Evolutionary conservation across 2,797 vertebrate species (phyloP), one percentile per base, ranked within the genome.

Genomic region (Pseudochirops cupreus): DNA sequence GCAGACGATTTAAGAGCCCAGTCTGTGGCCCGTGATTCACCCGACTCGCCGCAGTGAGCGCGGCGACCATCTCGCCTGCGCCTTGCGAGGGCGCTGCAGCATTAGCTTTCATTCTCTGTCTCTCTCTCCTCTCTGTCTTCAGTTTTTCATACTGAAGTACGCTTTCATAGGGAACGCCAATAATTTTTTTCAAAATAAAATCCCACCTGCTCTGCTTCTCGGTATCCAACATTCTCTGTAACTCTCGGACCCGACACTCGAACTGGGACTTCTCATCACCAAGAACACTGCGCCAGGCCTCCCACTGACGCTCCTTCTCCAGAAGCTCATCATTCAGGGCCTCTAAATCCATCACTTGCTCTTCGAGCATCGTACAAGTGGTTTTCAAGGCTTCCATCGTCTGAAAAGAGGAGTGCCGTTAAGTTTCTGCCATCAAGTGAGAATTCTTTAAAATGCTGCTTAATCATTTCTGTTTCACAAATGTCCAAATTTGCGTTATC

Each of bases 351-450:
- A 99, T 99, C 97, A 99, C 99, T 99, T 99, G 99, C 98, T 99
- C 99, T 97, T 99, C 99, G 98, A 99, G 98, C 99, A 99, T 99
- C n/a, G 99, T 99, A 98, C 99, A 99, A 10, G 99, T 99, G 95
- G 99, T 99, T 99, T 99, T 99, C 98, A 99, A 99, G 67, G 99
- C 99, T 98, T 99, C 99, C 98, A 99, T 99, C 96, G 99, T 99
- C 99, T 99, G 98, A 97, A 99, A 98, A 87, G 21, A 98, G 94
- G 98, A 98, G 98, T 91, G 97, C 96, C 96, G 97, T 98, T 97
- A 98, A 98, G 98, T 98, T 98, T 98, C 98, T 98, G 96, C 97
- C 95, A 96, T 92, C 96, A 96, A 97, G 97, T 4, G 4, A 97
- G 97, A 97, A 97, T 97, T 97, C 95, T 94, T 97, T 90, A 91